Conservation (phyloP, 2,888 invertebrate genomes). For the Drosophila demipolita region DNA sequence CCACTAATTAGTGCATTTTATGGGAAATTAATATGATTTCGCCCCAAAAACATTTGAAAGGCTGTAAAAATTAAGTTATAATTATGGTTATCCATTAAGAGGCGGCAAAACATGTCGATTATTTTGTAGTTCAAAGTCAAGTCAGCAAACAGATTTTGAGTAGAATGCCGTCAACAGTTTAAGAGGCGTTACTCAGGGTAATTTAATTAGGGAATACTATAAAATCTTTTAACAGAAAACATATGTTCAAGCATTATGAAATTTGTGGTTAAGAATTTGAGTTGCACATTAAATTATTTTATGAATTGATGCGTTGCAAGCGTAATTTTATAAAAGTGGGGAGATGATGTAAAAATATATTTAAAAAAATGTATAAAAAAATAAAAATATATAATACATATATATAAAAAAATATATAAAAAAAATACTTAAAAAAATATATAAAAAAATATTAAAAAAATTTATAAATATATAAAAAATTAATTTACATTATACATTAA, state of each 20-base stretch:
- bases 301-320: background rate
- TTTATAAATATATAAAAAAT: too few relatives aligned
- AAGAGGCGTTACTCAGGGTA: slow-evolving; percentile 33
- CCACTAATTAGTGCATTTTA: slow-evolving; percentile 72
- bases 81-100: slow-evolving; percentile 41
- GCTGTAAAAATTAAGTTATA: slow-evolving; percentile 65
- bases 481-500: background rate
- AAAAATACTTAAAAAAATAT: background rate
- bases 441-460: too few relatives aligned
- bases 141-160: slow-evolving; percentile 15
- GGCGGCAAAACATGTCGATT: slow-evolving; percentile 1
- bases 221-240: slow-evolving; percentile 1
- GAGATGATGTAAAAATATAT: background rate
- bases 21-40: slow-evolving; percentile 73
- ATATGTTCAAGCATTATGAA: background rate
- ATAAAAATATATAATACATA: background rate
- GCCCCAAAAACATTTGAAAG: slow-evolving; percentile 48
- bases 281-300: background rate
- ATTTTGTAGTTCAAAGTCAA: slow-evolving; percentile 3
- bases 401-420: too few relatives aligned
- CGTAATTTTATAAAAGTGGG: background rate
- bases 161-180: slow-evolving; percentile 3
- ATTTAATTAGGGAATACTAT: slow-evolving; percentile 42
- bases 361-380: too few relatives aligned
- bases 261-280: slow-evolving; percentile 1